Evolutionary conservation across 2,888 invertebrate species (phyloP), one percentile per base, ranked within the genome.

Genomic region (Agrotis clavis): DNA sequence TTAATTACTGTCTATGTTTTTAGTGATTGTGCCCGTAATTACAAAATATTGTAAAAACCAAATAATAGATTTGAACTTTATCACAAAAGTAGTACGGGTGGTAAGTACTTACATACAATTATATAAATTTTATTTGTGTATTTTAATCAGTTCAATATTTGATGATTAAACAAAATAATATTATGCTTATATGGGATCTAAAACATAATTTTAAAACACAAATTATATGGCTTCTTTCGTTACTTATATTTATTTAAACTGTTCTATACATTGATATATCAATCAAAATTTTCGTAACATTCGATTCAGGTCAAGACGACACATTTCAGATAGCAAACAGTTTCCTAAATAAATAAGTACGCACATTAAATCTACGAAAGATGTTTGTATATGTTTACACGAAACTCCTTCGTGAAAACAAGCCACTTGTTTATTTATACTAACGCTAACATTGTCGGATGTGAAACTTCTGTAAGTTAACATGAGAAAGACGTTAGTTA

Each of bases 341-440:
- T 50, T 68, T 67, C 83, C 84, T 82, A 78, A 85, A 72, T 73
- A 85, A 85, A 85, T 81, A 84, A 77, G 16, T 62, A 67, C 30
- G 19, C 51, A 79, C 71, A 76, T 73, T 76, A 79, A 77, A 74
- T 85, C 54, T 74, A 71, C 50, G 56, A 77, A 65, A 74, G 65
- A 74, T 59, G 63, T 79, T 75, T 67, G 69, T 72, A 35, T 56
- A 72, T 71, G 71, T 78, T 77, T 79, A 79, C 57, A 59, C 60
- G 14, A 41, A 63, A 62, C 62, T 69, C 62, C 70, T 73, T 74
- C 77, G 83, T 71, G 74, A 75, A 81, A 83, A 81, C 64, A 64
- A 35, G 54, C 68, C 66, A 53, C 30, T 67, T 70, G 59, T 74
- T 77, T 79, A 74, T 74, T 61, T 76, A 69, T 63, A 69, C 35